Percentiles rank a stretch among this genome's conserved stretches.
These are phyloP conservation scores for Prosopocoilus inquinatus DNA, from an alignment of 2,888 invertebrate species.

Conservation along the genomic window DNA sequence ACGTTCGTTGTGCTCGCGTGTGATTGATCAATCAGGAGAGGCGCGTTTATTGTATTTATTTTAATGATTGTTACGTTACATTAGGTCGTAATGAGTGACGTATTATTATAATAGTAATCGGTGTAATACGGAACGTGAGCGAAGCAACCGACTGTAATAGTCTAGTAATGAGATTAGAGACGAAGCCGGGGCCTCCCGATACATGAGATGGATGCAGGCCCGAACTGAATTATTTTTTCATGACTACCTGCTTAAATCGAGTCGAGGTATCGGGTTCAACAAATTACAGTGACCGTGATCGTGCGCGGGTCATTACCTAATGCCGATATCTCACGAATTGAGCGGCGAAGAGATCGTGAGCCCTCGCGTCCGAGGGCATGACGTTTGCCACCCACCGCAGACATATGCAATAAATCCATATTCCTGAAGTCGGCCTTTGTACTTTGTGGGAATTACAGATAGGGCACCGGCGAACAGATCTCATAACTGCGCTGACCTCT, in stretches of 20 bases:
- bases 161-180: neutral
- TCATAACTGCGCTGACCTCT: slow-evolving; percentile 22
- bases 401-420: slow-evolving; percentile 49
- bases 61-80: too few relatives aligned
- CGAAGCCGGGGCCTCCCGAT: neutral
- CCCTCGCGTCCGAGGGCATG: slow-evolving; percentile 43
- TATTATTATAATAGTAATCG: neutral
- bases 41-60: too few relatives aligned
- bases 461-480: slow-evolving; percentile 1
- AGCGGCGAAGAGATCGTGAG: slow-evolving; percentile 39
- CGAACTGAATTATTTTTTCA: slow-evolving; percentile 24
- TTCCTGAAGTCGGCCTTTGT: slow-evolving; percentile 41
- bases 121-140: neutral
- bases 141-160: slow-evolving; percentile 2
- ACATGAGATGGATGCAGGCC: neutral
- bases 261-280: slow-evolving; percentile 37
- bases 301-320: slow-evolving; percentile 48
- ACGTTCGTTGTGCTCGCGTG: too few relatives aligned
- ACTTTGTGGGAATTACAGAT: slow-evolving; percentile 40
- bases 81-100: too few relatives aligned
- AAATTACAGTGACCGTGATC: slow-evolving; percentile 49
- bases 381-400: slow-evolving; percentile 48
- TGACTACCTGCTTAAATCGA: slow-evolving; percentile 43
- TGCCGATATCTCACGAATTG: slow-evolving; percentile 47
- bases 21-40: too few relatives aligned